A percentile compares a stretch with the other conserved stretches of the same genome.
These are phyloP conservation scores for Aradus depressus DNA, from an alignment of 2,888 invertebrate genomes.

Conservation along the genomic window DNA sequence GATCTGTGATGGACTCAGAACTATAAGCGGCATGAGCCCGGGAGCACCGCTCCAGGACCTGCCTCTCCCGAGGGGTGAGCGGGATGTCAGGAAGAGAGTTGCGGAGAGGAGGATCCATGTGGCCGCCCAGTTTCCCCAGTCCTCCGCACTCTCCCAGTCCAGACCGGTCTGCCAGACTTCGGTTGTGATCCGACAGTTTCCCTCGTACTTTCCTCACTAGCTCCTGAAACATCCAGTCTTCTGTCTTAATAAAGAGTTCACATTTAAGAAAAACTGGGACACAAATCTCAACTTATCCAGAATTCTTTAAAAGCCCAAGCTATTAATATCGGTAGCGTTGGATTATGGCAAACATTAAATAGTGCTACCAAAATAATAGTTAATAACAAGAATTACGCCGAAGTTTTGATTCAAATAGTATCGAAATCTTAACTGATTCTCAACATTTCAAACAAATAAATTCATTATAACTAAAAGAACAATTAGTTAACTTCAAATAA, in stretches of 20 bases:
- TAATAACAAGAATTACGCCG: too few species aligned
- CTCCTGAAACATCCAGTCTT: conserved; percentile 40
- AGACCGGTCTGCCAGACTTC: conserved; percentile 13
- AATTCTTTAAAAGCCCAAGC: neutral
- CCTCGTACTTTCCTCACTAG: conserved; percentile 69
- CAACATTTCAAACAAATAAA: too few species aligned
- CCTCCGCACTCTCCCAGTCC: conserved; percentile 5
- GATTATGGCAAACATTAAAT: too few species aligned
- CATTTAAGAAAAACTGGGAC: too few species aligned
- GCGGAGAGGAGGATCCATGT: conserved; percentile 35
- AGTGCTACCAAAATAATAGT: too few species aligned
- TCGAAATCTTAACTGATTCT: too few species aligned
- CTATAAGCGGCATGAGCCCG: conserved; percentile 50
- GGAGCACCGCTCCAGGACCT: conserved; percentile 49
- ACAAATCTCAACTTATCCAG: neutral
- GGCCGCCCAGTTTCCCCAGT: conserved; percentile 13
- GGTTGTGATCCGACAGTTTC: conserved; percentile 54
- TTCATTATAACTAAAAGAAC: too few species aligned
- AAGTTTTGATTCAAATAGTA: too few species aligned
- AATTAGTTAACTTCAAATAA: too few species aligned
- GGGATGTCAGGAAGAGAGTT: conserved; percentile 70
- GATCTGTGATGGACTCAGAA: conserved; percentile 59
- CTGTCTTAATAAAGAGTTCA: neutral
- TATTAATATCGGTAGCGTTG: too few species aligned
- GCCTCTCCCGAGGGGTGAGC: conserved; percentile 64